Base-by-base conservation (phyloP, 1,140 invertebrate species). In the Aphidius gifuensis region DNA sequence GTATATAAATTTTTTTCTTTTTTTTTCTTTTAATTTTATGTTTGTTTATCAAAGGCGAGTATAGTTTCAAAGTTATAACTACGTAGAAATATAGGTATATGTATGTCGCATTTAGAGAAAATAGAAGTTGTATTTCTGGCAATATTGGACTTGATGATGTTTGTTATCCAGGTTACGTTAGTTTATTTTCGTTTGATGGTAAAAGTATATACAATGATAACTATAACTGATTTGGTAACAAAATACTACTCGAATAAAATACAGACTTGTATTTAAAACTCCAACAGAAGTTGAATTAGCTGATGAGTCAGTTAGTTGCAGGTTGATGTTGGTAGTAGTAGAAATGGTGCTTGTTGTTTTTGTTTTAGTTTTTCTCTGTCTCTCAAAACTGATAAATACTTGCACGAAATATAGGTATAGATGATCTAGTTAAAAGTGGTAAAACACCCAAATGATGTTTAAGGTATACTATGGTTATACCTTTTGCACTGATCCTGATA, bases 191-290 rank as follows among this genome's bases (percentile, higher is more conserved):
- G 72, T 78, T 80, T 78, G 74, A 79, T 71, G 73, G 69, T 62
- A 70, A 68, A 55, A 78, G 76, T 77, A 72, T 77, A 72, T 74
- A 73, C 73, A 68, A 71, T 71, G 72, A 74, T 74, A 72, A 79
- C 76, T 79, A 72, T 70, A 71, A 72, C 69, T 77, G 75, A 78
- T 79, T 79, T 71, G 70, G 66, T 68, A 69, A 68, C 71, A 73
- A 55, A 43, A 39, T 40, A 55, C 4, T 44, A 32, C 54, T 50
- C 3, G 16, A 39, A 23, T 5, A 44, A 40, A 43, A 49, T 8
- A 64, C 60, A 61, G 58, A 65, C 60, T 65, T 62, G 46, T 63
- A 47, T 54, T 40, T 56, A 11, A 61, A 73, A 79, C 76, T 75
- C 70, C 64, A 72, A 69, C 75, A 79, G 78, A 79, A 80, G 76